phyloP scores from a whole-genome alignment of 2,797 vertebrate genomes.

The Perodicticus potto region DNA sequence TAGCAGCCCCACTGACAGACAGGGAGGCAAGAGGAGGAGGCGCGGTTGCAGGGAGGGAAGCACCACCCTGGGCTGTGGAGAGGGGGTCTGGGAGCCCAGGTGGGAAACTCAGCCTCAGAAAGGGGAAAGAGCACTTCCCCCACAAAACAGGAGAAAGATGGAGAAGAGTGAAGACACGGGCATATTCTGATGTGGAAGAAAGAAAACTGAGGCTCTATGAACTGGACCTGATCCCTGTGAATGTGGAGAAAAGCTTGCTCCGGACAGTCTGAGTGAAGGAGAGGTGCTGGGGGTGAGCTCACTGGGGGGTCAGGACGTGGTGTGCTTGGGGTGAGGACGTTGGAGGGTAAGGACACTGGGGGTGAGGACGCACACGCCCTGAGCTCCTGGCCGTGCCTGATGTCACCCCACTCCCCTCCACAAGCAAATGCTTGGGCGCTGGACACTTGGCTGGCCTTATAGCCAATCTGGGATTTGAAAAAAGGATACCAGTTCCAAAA shows the following conservation, averaged over 20 bases:
- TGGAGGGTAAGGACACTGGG: too few species aligned
- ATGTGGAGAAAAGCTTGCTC: background rate
- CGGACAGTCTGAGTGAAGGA: background rate
- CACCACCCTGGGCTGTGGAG: accelerated
- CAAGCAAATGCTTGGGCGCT: background rate
- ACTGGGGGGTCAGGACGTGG: background rate
- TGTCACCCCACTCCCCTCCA: background rate
- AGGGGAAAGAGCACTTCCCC: background rate
- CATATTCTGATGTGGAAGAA: background rate
- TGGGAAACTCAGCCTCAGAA: background rate
- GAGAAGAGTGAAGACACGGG: background rate
- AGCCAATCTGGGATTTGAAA: background rate
- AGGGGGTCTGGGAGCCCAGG: background rate
- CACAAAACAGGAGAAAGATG: background rate
- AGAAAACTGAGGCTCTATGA: background rate
- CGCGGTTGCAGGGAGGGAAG: background rate
- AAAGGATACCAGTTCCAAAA: background rate
- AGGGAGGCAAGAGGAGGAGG: background rate
- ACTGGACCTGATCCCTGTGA: background rate
- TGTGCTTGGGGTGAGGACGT: too few species aligned
- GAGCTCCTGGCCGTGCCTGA: background rate
- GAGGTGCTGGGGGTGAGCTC: background rate
- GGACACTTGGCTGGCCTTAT: background rate
- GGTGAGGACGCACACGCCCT: background rate
- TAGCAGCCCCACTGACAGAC: background rate